A percentile compares a stretch with the other conserved stretches of the same genome.
Conservation (phyloP, 2,797 vertebrate genomes). For the Australoheros facetus region DNA sequence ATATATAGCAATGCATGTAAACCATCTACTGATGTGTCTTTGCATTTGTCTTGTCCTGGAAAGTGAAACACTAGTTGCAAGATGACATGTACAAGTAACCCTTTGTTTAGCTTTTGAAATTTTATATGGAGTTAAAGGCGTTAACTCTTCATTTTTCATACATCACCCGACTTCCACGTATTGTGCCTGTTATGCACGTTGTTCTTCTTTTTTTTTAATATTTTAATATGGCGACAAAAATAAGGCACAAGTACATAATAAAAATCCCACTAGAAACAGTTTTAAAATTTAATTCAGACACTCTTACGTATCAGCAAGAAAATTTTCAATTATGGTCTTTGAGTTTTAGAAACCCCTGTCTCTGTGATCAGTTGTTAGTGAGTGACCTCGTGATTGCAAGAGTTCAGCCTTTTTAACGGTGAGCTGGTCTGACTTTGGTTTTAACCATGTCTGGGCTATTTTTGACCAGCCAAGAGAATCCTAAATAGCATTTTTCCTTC, state of each 20-base stretch:
- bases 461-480: conserved; percentile 70
- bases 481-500: conserved; percentile 82
- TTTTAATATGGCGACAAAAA: not conserved
- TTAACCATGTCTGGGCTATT: conserved; percentile 61
- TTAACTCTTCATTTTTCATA: not conserved
- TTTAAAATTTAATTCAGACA: not conserved
- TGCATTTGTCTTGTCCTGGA: not conserved
- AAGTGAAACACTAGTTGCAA: not conserved
- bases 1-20: not conserved
- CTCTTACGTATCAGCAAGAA: no score
- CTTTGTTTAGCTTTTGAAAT: not conserved
- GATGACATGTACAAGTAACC: not conserved
- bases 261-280: not conserved
- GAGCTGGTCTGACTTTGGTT: conserved; percentile 44
- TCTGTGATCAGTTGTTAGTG: not conserved
- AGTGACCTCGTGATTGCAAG: not conserved
- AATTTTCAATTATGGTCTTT: not conserved
- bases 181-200: not conserved
- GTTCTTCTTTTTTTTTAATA: no score
- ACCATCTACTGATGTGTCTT: not conserved
- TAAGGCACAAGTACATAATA: not conserved
- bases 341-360: not conserved
- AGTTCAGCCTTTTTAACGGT: not conserved
- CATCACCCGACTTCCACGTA: not conserved
- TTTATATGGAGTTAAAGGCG: not conserved